Conservation (phyloP, 2,113 vertebrate species). For the Festucalex cinctus region DNA sequence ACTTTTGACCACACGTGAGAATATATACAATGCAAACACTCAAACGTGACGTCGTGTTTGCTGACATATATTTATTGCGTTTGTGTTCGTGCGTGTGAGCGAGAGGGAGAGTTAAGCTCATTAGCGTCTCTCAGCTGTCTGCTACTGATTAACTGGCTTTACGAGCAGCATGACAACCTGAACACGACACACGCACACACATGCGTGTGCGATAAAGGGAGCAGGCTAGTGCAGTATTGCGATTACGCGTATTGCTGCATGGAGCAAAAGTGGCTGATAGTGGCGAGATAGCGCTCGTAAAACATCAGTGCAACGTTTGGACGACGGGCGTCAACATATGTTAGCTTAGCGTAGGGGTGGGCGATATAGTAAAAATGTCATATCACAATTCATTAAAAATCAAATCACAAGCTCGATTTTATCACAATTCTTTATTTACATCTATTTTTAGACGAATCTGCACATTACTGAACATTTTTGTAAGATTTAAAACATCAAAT, state of each 20-base stretch:
- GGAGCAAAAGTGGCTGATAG: neutral
- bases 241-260: neutral
- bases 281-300: neutral
- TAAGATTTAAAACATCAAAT: too few relatives aligned
- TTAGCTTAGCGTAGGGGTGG: too few relatives aligned
- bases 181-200: slow-evolving; percentile 3
- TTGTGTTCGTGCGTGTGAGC: neutral
- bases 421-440: too few relatives aligned
- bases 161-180: slow-evolving; percentile 8
- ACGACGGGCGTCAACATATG: neutral
- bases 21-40: neutral
- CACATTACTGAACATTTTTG: too few relatives aligned
- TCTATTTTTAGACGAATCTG: too few relatives aligned
- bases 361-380: too few relatives aligned
- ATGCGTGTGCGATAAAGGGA: slow-evolving; percentile 12
- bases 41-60: slow-evolving; percentile 10
- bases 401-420: too few relatives aligned
- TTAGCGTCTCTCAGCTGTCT: slow-evolving; percentile 27
- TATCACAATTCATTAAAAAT: too few relatives aligned
- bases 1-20: too few relatives aligned
- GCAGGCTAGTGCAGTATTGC: neutral
- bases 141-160: slow-evolving; percentile 22
- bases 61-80: slow-evolving; percentile 5
- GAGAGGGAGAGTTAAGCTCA: slow-evolving; percentile 12
- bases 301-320: neutral